phyloP scores from a whole-genome alignment of 2,888 invertebrate genomes.

The Steinernema carpocapsae region DNA sequence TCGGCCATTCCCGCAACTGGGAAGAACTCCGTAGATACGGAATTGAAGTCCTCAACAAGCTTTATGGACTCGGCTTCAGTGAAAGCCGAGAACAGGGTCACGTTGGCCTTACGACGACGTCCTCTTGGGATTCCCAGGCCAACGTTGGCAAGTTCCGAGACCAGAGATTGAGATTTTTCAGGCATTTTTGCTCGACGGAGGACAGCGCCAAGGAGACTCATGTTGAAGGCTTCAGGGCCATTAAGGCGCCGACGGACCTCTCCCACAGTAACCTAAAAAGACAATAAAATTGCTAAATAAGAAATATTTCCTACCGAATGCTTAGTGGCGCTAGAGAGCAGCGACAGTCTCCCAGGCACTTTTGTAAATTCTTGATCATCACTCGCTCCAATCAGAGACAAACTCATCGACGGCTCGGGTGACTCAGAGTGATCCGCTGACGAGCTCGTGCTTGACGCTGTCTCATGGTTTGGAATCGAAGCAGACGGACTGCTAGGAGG shows the following conservation, averaged over 20 bases:
- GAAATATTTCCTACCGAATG: constrained; percentile 27
- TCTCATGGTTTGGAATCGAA: background rate
- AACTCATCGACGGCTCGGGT: background rate
- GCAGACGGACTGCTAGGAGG: constrained; percentile 12
- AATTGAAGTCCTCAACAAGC: constrained; percentile 18
- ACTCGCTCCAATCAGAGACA: background rate
- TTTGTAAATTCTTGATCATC: constrained; percentile 27
- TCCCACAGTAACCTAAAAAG: constrained; percentile 22
- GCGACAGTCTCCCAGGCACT: constrained; percentile 18
- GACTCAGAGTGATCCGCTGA: constrained; percentile 26
- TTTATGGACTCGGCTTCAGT: constrained; percentile 28
- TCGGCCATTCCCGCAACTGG: background rate
- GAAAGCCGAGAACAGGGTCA: constrained; percentile 31
- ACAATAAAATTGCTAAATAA: too few relatives aligned
- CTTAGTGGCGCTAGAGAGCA: constrained; percentile 27
- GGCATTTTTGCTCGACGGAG: constrained; percentile 34
- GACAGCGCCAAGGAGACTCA: constrained; percentile 25
- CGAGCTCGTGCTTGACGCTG: constrained; percentile 4
- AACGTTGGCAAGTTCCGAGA: constrained; percentile 14
- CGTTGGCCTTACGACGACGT: constrained; percentile 22
- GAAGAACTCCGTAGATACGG: constrained; percentile 24
- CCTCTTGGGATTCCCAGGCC: constrained; percentile 23
- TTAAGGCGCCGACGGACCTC: constrained; percentile 27
- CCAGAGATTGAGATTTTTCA: background rate
- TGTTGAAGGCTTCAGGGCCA: constrained; percentile 34